Base-by-base conservation (phyloP, 2,113 vertebrate species). In the Verasper variegatus region DNA sequence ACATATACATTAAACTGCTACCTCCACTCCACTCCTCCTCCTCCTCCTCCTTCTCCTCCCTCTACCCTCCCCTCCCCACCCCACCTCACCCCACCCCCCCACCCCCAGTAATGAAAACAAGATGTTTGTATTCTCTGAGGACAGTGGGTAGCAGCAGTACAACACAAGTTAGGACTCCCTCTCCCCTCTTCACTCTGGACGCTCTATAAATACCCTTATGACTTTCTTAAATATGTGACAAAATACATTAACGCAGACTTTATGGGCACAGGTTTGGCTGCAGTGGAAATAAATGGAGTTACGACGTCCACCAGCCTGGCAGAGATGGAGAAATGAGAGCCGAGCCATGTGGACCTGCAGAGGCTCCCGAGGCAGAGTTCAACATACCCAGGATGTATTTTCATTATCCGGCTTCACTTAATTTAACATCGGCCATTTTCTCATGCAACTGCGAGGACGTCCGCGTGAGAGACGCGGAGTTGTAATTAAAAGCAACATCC, bases 61-160 rank as follows among this genome's bases (percentile, higher is more conserved):
- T 75, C 69, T 52, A 27, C 60, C 66, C 77, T 62, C 56, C 77
- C 60, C 56, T 75, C 60, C 65, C 59, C 73, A 54, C 37, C 57
- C 42, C 40, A 63, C 82, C 84, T 83, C n/a, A n/a, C n/a, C n/a
- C n/a, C n/a, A n/a, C n/a, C n/a, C n/a, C n/a, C 45, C 47, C 85
- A 84, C 42, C 47, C 77, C 27, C 47, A 56, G 15, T 94, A 95
- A 95, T 94, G 89, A 92, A 93, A 92, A 91, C 94, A 94, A 95
- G 92, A 95, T 94, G 94, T 94, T 91, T 70, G 68, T 63, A 82
- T 87, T 86, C 91, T 90, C 85, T 68, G 67, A 86, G 81, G 81
- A 86, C 84, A 73, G 81, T 82, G 85, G 71, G 73, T 83, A 82
- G 83, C 70, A 78, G 85, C 80, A 68, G 78, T 72, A 68, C 74